These are phyloP conservation scores for Ciconia maguari DNA, from an alignment of 2,113 vertebrate genomes.

Conservation along the genomic window DNA sequence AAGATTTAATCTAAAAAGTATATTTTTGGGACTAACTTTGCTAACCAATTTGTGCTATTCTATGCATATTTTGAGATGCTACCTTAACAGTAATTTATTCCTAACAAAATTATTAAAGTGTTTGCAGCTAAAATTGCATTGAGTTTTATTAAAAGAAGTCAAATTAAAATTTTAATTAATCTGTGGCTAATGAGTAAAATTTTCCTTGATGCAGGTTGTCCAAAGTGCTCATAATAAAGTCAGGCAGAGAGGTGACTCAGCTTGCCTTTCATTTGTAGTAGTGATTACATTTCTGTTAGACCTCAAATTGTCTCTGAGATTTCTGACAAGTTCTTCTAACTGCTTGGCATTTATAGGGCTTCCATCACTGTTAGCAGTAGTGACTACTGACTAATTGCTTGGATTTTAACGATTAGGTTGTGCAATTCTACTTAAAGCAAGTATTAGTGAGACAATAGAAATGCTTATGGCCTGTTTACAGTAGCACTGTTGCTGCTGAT, in stretches of 20 bases:
- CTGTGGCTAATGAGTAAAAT: not conserved
- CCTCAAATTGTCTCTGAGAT: not conserved
- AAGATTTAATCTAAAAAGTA: not conserved
- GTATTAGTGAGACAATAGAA: not conserved
- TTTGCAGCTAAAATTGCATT: not conserved
- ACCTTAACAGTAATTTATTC: not conserved
- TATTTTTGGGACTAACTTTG: not conserved
- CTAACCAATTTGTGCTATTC: not conserved
- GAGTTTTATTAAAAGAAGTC: not conserved
- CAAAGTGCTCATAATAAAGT: not conserved
- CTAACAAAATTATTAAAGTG: not conserved
- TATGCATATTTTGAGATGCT: not conserved
- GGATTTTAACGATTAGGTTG: not conserved
- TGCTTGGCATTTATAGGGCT: not conserved
- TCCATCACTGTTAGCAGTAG: not conserved
- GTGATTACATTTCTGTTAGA: not conserved
- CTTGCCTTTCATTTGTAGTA: not conserved
- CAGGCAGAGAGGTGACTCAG: not conserved
- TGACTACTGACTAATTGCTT: not conserved
- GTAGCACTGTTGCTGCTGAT: rapidly evolving
- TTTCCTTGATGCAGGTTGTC: not conserved
- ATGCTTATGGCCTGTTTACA: not conserved
- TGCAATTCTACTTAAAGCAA: not conserved
- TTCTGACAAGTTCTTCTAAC: not conserved
- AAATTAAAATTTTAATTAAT: not conserved